Conservation (phyloP, 2,888 invertebrate species). For the Trachelus stipa region DNA sequence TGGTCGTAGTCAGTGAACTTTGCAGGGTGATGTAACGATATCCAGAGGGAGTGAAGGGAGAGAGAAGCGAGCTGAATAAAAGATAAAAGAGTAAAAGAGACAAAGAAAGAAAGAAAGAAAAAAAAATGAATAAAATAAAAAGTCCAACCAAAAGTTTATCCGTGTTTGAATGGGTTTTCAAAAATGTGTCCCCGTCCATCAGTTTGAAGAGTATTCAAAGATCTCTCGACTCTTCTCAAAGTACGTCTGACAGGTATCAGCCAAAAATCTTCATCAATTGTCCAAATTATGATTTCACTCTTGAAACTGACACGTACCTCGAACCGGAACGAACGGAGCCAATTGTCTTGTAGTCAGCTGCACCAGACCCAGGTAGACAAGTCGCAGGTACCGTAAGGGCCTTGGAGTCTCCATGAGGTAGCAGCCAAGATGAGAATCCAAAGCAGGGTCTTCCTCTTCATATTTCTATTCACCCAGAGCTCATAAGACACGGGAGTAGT, state of each 20-base stretch:
- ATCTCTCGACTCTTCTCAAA: background rate
- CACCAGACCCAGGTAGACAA: background rate
- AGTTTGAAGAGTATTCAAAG: background rate
- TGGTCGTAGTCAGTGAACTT: constrained; percentile 34
- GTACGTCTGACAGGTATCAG: background rate
- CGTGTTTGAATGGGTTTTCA: background rate
- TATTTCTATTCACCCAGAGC: background rate
- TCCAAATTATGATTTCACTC: background rate
- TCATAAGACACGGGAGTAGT: background rate
- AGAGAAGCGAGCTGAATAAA: constrained; percentile 20
- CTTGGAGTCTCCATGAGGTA: background rate
- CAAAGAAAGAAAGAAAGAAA: background rate
- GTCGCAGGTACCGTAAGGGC: background rate
- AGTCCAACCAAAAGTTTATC: background rate
- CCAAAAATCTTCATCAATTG: background rate
- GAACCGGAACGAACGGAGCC: background rate
- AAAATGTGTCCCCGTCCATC: background rate
- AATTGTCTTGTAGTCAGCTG: background rate
- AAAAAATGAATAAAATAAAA: too few relatives aligned
- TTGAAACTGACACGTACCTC: background rate
- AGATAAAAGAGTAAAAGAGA: constrained; percentile 10
- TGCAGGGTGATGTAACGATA: constrained; percentile 35
- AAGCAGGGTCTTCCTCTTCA: background rate
- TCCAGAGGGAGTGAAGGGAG: constrained; percentile 19
- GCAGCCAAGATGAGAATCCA: background rate